Evolutionary conservation across 2,113 vertebrate species (phyloP).

Genomic region (Trichomycterus rosablanca): DNA sequence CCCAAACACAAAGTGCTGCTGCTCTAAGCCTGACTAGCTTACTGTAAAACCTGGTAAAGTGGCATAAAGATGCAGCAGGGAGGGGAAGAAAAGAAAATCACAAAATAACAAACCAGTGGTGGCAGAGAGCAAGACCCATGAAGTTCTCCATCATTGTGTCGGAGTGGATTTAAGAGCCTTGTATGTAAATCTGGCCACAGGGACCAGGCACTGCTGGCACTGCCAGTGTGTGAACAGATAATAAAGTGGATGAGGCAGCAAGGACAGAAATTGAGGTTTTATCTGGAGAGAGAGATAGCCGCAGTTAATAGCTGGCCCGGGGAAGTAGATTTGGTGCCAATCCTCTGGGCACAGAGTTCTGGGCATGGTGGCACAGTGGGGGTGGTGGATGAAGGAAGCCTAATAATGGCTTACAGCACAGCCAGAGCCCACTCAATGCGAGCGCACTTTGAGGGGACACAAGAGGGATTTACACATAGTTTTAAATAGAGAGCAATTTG

Average conservation of each 20-base stretch:
- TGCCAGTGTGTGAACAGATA: constrained; percentile 53
- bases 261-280: constrained; percentile 68
- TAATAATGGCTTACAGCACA: constrained; percentile 53
- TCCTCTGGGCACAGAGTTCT: constrained; percentile 50
- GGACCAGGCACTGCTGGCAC: constrained; percentile 51
- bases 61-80: not conserved
- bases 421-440: constrained; percentile 49
- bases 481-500: not conserved
- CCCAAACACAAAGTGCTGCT: constrained; percentile 1
- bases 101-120: constrained; percentile 27
- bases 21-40: not conserved
- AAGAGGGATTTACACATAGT: constrained; percentile 1
- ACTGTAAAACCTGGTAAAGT: not conserved
- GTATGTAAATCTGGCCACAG: constrained; percentile 66
- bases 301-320: constrained; percentile 64
- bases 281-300: constrained; percentile 54
- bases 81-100: constrained; percentile 15
- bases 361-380: constrained; percentile 38
- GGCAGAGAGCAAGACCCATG: constrained; percentile 34
- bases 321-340: constrained; percentile 56
- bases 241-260: constrained; percentile 62
- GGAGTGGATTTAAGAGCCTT: constrained; percentile 52
- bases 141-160: constrained; percentile 40
- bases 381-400: constrained; percentile 37
- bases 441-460: constrained; percentile 5